These are phyloP conservation scores for Stichopus horrens DNA, from an alignment of 53 echinoderm and acorn worm genomes.

Conservation along the genomic window DNA sequence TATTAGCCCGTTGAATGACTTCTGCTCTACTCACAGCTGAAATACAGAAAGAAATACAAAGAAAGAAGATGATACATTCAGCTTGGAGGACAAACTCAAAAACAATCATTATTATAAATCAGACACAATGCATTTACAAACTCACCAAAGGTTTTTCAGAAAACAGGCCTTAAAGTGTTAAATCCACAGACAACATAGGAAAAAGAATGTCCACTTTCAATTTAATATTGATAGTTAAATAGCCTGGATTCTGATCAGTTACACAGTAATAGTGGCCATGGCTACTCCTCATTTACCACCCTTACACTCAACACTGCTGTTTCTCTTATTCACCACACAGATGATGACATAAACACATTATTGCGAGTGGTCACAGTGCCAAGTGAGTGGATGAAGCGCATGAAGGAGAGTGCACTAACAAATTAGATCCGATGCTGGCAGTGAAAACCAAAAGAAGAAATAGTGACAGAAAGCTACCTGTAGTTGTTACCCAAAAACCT, in stretches of 20 bases:
- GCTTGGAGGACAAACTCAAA: background rate
- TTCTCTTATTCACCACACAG: no score
- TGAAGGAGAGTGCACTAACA: no score
- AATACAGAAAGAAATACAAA: background rate
- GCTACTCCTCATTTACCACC: no score
- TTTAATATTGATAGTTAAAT: background rate
- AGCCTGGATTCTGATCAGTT: background rate
- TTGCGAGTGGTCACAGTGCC: no score
- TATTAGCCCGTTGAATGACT: conserved; percentile 75
- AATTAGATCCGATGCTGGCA: no score
- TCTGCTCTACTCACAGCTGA: conserved; percentile 58
- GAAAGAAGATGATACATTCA: background rate
- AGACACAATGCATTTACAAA: background rate
- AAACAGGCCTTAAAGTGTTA: background rate
- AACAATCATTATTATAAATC: background rate
- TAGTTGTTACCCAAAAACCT: no score
- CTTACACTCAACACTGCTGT: no score
- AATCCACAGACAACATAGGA: background rate
- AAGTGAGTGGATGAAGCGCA: no score
- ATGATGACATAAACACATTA: no score
- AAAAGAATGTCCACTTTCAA: background rate
- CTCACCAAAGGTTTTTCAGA: background rate
- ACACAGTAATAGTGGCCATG: background rate
- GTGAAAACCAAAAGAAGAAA: no score
- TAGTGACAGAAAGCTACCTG: no score